Conservation (phyloP, 2,888 invertebrate genomes). For the Cephus spinipes region DNA sequence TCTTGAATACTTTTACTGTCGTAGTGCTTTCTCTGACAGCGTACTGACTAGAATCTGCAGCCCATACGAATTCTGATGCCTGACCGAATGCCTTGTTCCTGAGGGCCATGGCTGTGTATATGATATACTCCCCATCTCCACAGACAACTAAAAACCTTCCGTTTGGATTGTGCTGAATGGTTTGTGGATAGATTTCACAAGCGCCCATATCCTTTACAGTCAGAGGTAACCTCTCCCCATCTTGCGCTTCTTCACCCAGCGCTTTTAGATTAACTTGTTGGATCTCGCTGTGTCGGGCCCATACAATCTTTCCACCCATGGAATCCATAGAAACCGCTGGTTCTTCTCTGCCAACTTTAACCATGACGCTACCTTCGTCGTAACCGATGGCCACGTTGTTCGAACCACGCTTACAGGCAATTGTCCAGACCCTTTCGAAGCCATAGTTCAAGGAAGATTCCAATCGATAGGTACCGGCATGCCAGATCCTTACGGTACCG, state of each 20-base stretch:
- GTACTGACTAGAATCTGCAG: slow-evolving; percentile 93
- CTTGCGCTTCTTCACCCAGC: slow-evolving; percentile 76
- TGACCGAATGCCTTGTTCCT: slow-evolving; percentile 98
- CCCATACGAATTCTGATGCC: slow-evolving; percentile 99
- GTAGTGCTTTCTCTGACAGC: slow-evolving; percentile 91
- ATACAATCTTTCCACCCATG: slow-evolving; percentile 97
- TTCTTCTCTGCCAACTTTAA: slow-evolving; percentile 97
- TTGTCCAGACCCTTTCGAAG: slow-evolving; percentile 98
- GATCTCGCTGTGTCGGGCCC: slow-evolving; percentile 98
- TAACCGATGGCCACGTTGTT: slow-evolving; percentile 98
- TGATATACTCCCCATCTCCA: slow-evolving; percentile 99
- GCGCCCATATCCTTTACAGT: slow-evolving; percentile 99
- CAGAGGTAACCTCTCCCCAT: slow-evolving; percentile 77
- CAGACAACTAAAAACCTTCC: slow-evolving; percentile 95
- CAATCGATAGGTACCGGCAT: slow-evolving; percentile 96
- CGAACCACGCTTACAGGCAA: slow-evolving; percentile 91
- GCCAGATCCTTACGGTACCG: slow-evolving; percentile 97
- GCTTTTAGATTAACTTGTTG: slow-evolving; percentile 96
- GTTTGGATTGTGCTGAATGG: slow-evolving; percentile 98
- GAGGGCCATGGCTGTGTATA: slow-evolving; percentile 99
- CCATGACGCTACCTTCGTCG: slow-evolving; percentile 95
- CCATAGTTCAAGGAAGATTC: slow-evolving; percentile 98
- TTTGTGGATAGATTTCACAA: slow-evolving; percentile 99
- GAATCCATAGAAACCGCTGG: slow-evolving; percentile 99
- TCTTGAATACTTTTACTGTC: slow-evolving; percentile 94